phyloP scores from a whole-genome alignment of 2,797 vertebrate genomes.

The Lacerta viridis region DNA sequence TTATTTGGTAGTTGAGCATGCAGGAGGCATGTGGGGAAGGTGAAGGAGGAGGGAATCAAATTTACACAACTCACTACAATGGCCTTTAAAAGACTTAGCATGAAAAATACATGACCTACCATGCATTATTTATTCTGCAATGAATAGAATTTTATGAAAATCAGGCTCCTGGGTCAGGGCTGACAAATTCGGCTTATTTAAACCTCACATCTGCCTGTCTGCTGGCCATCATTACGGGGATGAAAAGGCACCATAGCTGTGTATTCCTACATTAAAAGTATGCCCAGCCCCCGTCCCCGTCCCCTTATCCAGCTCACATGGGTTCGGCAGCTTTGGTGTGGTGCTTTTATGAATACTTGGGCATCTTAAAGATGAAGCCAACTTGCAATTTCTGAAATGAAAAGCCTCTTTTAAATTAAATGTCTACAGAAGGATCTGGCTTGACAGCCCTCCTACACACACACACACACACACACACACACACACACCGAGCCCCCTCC shows the following conservation, averaged over 20 bases:
- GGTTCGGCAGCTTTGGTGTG: neutral
- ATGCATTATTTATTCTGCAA: constrained; percentile 76
- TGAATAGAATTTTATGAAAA: constrained; percentile 71
- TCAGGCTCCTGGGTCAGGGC: constrained; percentile 61
- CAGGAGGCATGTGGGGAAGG: constrained; percentile 19
- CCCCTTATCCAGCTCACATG: fast-evolving
- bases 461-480: too few species aligned
- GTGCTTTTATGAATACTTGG: constrained; percentile 14
- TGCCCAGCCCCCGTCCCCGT: fast-evolving
- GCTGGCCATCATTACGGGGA: constrained; percentile 10
- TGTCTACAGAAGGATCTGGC: constrained; percentile 31
- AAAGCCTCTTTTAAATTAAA: constrained; percentile 47
- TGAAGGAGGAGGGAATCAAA: constrained; percentile 29
- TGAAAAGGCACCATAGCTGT: neutral
- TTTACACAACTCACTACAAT: constrained; percentile 77
- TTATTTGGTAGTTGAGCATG: constrained; percentile 63
- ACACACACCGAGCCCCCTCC: neutral
- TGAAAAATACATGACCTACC: constrained; percentile 76
- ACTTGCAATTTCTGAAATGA: constrained; percentile 32
- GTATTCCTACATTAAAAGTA: neutral
- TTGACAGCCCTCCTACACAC: neutral
- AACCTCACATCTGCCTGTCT: constrained; percentile 49
- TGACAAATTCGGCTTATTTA: constrained; percentile 68
- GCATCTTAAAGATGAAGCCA: constrained; percentile 30
- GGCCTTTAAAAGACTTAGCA: constrained; percentile 73